Conservation (phyloP, 2,797 vertebrate genomes). For the Chromis chromis region DNA sequence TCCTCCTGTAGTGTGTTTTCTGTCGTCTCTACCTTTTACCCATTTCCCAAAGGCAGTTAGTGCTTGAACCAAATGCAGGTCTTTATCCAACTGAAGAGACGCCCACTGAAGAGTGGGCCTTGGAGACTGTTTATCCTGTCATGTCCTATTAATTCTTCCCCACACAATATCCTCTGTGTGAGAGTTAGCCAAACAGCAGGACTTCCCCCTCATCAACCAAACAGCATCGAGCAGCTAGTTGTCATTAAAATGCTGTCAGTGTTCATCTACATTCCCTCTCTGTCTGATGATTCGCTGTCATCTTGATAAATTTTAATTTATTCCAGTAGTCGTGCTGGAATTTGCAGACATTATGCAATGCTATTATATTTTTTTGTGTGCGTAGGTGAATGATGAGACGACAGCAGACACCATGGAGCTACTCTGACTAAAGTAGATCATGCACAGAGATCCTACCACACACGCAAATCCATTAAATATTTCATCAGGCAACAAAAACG, state of each 20-base stretch:
- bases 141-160: slow-evolving; percentile 74
- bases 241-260: slow-evolving; percentile 49
- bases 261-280: slow-evolving; percentile 33
- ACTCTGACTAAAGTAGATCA: not conserved
- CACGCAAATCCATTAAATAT: slow-evolving; percentile 2
- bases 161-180: slow-evolving; percentile 62
- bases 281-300: slow-evolving; percentile 18
- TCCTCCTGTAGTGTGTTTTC: not conserved
- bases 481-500: slow-evolving; percentile 29
- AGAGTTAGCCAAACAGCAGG: slow-evolving; percentile 68
- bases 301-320: slow-evolving; percentile 25
- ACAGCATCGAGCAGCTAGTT: slow-evolving; percentile 56
- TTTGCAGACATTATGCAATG: not conserved
- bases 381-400: not conserved
- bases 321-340: not conserved
- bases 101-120: slow-evolving; percentile 54
- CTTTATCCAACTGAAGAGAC: slow-evolving; percentile 58
- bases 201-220: slow-evolving; percentile 58
- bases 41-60: slow-evolving; percentile 41
- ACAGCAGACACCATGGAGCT: not conserved
- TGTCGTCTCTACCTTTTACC: slow-evolving; percentile 32
- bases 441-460: not conserved
- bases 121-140: slow-evolving; percentile 69
- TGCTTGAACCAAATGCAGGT: slow-evolving; percentile 38
- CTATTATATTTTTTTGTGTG: not conserved